Evolutionary conservation across 1,140 invertebrate genomes (phyloP), one percentile per base, ranked within the genome.

Genomic region (Euwallacea similis): DNA sequence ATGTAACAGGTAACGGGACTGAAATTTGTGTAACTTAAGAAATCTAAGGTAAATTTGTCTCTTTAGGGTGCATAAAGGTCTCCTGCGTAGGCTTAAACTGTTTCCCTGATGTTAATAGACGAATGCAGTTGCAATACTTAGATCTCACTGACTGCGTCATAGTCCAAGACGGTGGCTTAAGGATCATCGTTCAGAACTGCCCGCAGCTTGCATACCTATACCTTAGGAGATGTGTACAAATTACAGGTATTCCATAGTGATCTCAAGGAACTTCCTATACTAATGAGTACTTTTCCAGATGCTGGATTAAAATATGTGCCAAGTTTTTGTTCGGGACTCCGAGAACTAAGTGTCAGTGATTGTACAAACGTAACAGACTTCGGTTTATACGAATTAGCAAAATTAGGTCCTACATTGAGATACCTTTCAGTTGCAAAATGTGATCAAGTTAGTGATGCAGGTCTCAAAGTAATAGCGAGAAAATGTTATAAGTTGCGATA

Each of bases 371-470:
- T 98, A 42, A 96, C 94, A 0, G 95, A 98, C 80, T 96, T 95
- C 78, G 94, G 94, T 1, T 85, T 97, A 6, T 93, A 95, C 76
- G 94, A 96, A 83, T 79, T 97, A 55, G 93, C 94, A 1, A 93
- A 94, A 78, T 83, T 97, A 9, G 94, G 93, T 0, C 90, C 92
- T 0, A 91, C 91, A 0, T 81, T 95, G 54, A 85, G 93, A 7
- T 95, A 95, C 78, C 86, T 95, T 7, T 94, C 93, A 3, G 93
- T 95, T 21, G 93, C 93, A n/a, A 95, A 95, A 80, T 95, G 93
- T 82, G 91, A 92, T 73, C 89, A 91, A 75, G 83, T 89, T 7
- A 93, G 91, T 42, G 93, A 95, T 81, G 92, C 92, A 2, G 93
- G 93, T 1, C 84, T 95, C 0, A 88, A 93, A 74, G 91, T 95